Evolutionary conservation across 2,797 vertebrate species (phyloP), one percentile per base, ranked within the genome.

Genomic region (Phrynocephalus vlangalii): DNA sequence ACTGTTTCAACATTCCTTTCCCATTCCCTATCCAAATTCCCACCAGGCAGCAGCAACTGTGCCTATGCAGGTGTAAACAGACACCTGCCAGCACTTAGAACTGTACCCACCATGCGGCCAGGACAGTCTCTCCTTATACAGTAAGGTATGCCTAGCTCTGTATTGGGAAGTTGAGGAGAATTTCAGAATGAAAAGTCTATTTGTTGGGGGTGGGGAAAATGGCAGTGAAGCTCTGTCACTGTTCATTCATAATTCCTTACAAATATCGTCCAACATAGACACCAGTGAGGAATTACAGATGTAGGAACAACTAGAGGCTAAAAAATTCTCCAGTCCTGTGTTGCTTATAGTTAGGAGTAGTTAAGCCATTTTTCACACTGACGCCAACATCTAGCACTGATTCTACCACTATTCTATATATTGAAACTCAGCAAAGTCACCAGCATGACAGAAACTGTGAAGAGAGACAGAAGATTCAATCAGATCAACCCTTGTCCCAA

Each of bases 51-150:
- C 79, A 87, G 71, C 71, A 85, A 68, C 78, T 82, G 83, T 81
- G 78, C 78, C 56, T 81, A 44, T n/a, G 30, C 76, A 80, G 88
- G 81, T 89, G 85, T 80, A 60, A 68, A 15, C n/a, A 24, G 44
- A 38, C 68, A 84, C 77, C 88, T 83, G 81, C 75, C 83, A 56
- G 81, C 52, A 15, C 76, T 85, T 68, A 85, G 56, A 83, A 73
- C 75, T 86, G 56, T 44, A 10, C 44, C 81, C 85, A 86, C 44
- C 81, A 80, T 84, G 88, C 88, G 86, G 85, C 88, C 70, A 68
- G 76, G 81, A 76, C 82, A 67, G 67, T 56, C 83, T 83, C 10
- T 86, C 26, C 79, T 73, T 79, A 13, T 9, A 79, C 75, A 80
- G 18, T 86, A 86, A 89, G 88, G 88, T 89, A 80, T 28, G 68